phyloP scores from a whole-genome alignment of 2,113 vertebrate genomes.

The Notarius quadriscutis region DNA sequence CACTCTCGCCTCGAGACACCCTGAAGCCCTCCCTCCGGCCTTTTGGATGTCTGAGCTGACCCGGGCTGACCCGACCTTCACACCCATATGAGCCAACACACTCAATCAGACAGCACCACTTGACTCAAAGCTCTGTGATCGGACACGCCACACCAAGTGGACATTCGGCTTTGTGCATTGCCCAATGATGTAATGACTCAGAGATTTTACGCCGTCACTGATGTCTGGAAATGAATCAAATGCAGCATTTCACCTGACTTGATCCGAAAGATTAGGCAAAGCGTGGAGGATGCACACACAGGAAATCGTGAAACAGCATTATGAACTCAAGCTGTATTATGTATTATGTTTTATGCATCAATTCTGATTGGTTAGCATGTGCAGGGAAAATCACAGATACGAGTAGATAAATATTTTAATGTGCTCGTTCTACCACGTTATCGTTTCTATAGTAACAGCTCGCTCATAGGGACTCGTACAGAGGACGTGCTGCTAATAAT shows the following conservation, averaged over 20 bases:
- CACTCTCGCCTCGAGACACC: conserved; percentile 40
- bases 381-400: neutral
- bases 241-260: neutral
- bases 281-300: neutral
- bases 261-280: neutral
- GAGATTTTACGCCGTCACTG: conserved; percentile 53
- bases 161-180: conserved; percentile 53
- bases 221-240: conserved; percentile 41
- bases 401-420: neutral
- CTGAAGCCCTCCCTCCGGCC: conserved; percentile 41
- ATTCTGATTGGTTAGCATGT: neutral
- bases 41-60: conserved; percentile 67
- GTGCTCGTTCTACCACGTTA: neutral
- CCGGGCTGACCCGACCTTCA: conserved; percentile 72
- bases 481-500: neutral
- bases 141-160: conserved; percentile 49
- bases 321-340: neutral
- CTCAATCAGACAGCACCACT: conserved; percentile 66
- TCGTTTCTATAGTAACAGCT: neutral
- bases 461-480: neutral
- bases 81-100: conserved; percentile 67
- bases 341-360: neutral
- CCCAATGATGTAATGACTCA: conserved; percentile 56
- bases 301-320: neutral
- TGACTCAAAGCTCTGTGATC: conserved; percentile 60